Evolutionary conservation across 2,113 vertebrate species (phyloP).

Genomic region (Mustelus asterias): DNA sequence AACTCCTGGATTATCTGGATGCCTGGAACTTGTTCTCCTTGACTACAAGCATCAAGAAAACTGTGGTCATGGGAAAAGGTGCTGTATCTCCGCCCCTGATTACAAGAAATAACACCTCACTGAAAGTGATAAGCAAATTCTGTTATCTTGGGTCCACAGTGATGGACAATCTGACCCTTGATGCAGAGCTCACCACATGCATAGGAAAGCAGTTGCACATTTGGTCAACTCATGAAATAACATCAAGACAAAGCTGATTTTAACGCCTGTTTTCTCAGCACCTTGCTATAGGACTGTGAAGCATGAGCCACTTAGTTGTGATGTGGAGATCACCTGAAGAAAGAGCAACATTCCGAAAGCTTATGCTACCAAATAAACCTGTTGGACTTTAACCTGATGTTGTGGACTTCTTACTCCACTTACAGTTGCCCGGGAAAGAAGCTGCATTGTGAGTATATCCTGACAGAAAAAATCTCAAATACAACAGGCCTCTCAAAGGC

Average conservation of each 20-base stretch:
- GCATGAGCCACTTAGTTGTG: not conserved
- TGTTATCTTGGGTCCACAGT: not conserved
- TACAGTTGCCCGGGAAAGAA: not conserved
- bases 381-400: too few species aligned
- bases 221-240: not conserved
- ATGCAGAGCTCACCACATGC: not conserved
- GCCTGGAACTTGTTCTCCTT: not conserved
- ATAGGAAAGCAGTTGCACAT: not conserved
- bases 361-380: too few species aligned
- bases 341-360: too few species aligned
- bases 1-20: not conserved
- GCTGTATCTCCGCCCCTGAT: not conserved
- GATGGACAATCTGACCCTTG: not conserved
- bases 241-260: not conserved
- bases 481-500: not conserved
- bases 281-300: not conserved
- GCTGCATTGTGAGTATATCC: not conserved
- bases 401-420: not conserved
- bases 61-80: not conserved
- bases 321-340: too few species aligned
- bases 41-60: not conserved
- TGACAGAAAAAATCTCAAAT: not conserved
- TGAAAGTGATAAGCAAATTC: not conserved
- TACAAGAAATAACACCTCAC: not conserved
- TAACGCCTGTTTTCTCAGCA: not conserved